Percentiles rank a stretch among this genome's conserved stretches.
Conservation (phyloP, 2,797 vertebrate species). For the Ciconia nigra region DNA sequence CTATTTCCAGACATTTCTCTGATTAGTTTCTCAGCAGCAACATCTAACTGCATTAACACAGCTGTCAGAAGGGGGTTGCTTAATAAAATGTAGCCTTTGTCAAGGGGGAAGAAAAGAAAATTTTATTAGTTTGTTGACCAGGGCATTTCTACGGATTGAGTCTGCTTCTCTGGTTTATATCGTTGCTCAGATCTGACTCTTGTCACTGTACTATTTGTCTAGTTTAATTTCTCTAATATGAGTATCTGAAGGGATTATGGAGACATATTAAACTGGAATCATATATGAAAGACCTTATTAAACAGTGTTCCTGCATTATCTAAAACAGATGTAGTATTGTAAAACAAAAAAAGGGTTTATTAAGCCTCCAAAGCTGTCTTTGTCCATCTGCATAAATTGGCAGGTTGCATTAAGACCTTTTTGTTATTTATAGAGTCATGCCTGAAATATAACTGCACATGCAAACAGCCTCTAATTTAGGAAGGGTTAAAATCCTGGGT, state of each 20-base stretch:
- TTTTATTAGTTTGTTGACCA: conserved; percentile 39
- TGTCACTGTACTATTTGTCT: conserved; percentile 8
- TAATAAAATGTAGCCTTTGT: conserved; percentile 59
- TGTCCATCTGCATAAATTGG: conserved; percentile 32
- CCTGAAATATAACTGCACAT: neutral
- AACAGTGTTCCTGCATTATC: conserved; percentile 9
- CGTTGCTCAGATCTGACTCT: neutral
- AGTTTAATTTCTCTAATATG: conserved; percentile 20
- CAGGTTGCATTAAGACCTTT: conserved; percentile 29
- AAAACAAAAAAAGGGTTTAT: conserved; percentile 21
- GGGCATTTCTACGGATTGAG: conserved; percentile 12
- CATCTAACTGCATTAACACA: conserved; percentile 42
- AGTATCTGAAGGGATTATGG: conserved; percentile 35
- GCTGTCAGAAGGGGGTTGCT: conserved; percentile 23
- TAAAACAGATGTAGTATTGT: conserved; percentile 44
- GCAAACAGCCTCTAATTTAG: neutral
- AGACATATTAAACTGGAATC: conserved; percentile 16
- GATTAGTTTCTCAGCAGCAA: conserved; percentile 52
- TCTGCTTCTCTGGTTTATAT: conserved; percentile 50
- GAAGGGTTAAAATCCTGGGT: conserved; percentile 2
- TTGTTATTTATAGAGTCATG: conserved; percentile 21
- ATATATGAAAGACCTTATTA: conserved; percentile 37
- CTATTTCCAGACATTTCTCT: conserved; percentile 39
- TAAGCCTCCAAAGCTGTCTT: conserved; percentile 22
- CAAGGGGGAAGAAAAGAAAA: conserved; percentile 46